Evolutionary conservation across 2,888 invertebrate species (phyloP).

Genomic region (Mamestra brassicae): DNA sequence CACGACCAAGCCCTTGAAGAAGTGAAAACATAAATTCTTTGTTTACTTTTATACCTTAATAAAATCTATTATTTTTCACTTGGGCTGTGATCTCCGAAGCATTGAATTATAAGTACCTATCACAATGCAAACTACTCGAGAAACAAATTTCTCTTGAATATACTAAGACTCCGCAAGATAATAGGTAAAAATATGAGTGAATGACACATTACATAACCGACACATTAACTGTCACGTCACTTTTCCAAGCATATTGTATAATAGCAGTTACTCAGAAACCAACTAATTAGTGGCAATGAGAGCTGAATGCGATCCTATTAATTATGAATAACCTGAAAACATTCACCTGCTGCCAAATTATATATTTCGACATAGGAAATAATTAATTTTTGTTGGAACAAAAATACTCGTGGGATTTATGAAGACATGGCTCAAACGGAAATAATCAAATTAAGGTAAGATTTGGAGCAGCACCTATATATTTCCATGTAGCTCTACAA

Average conservation of each 20-base stretch:
- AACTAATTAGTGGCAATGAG: constrained; percentile 61
- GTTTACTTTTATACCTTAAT: background rate
- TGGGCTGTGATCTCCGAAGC: background rate
- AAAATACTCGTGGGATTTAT: constrained; percentile 27
- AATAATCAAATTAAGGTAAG: background rate
- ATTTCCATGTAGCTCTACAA: background rate
- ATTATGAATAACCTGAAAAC: constrained; percentile 62
- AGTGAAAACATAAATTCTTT: constrained; percentile 31
- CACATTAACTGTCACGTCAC: constrained; percentile 40
- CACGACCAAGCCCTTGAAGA: constrained; percentile 41
- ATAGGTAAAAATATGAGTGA: background rate
- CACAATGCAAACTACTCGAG: background rate
- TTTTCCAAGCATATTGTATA: constrained; percentile 56
- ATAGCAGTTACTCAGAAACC: constrained; percentile 20
- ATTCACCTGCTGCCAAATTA: constrained; percentile 55
- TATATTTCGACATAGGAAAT: constrained; percentile 64
- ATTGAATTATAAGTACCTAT: background rate
- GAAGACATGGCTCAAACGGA: constrained; percentile 1
- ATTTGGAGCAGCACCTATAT: background rate
- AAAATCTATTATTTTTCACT: background rate
- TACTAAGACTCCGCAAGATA: background rate
- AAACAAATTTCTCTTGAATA: background rate
- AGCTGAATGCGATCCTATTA: constrained; percentile 57
- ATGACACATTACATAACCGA: constrained; percentile 48
- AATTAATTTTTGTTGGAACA: constrained; percentile 55